Conservation (phyloP, 2,888 invertebrate genomes). For the Clivina fossor region DNA sequence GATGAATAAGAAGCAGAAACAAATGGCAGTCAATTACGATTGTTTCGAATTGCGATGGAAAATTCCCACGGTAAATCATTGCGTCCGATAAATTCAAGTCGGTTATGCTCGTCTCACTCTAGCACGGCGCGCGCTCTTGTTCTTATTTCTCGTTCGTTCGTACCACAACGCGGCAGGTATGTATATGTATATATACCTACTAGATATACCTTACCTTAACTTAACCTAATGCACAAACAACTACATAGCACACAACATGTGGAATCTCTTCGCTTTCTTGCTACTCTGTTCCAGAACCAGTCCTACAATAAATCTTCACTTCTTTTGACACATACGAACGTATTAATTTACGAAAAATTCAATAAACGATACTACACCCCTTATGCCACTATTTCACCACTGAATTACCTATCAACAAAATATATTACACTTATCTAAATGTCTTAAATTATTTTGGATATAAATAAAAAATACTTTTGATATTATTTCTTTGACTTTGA, state of each 20-base stretch:
- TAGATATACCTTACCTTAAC: neutral
- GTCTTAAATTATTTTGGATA: no score
- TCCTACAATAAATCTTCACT: neutral
- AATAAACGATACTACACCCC: constrained; percentile 25
- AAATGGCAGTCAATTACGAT: constrained; percentile 33
- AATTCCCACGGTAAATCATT: constrained; percentile 33
- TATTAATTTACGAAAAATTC: constrained; percentile 27
- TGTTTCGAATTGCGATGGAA: constrained; percentile 33
- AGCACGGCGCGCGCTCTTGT: constrained; percentile 1
- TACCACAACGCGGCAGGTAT: constrained; percentile 21
- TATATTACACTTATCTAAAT: no score
- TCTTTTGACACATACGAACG: constrained; percentile 13
- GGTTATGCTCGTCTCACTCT: constrained; percentile 14
- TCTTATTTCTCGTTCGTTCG: constrained; percentile 4
- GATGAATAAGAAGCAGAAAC: constrained; percentile 29
- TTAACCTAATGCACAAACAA: neutral
- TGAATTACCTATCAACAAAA: no score
- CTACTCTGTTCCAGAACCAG: neutral
- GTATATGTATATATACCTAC: constrained; percentile 5
- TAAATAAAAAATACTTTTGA: no score
- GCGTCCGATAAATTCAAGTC: constrained; percentile 31
- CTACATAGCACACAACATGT: no score
- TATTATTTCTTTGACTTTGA: no score
- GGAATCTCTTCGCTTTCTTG: no score
- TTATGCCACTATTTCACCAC: no score